A percentile compares a stretch with the other conserved stretches of the same genome.
Evolutionary conservation across 2,888 invertebrate genomes (phyloP).

Genomic region (Caenorhabditis sp.): DNA sequence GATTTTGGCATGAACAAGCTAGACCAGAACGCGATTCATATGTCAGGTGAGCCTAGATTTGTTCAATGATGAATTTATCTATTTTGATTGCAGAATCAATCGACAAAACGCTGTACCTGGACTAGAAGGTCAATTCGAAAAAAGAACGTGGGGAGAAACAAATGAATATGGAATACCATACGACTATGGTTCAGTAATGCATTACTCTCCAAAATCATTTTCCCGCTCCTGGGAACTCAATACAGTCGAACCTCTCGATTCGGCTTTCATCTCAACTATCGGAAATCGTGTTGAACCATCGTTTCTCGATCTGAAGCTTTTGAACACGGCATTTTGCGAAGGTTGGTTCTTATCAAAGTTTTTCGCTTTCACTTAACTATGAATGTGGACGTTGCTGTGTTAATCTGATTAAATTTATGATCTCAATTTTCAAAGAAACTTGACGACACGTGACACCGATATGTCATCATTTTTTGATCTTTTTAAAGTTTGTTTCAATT

Average conservation of each 20-base stretch:
- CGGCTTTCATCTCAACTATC: constrained; percentile 49
- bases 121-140: constrained; percentile 49
- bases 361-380: background rate
- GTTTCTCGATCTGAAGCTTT: constrained; percentile 51
- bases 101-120: constrained; percentile 43
- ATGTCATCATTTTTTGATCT: background rate
- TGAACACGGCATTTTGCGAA: constrained; percentile 53
- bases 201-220: constrained; percentile 52
- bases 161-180: constrained; percentile 49
- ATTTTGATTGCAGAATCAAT: constrained; percentile 49
- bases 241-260: constrained; percentile 48
- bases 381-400: background rate
- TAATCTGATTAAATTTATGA: background rate
- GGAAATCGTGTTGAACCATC: constrained; percentile 52
- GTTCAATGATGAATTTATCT: too few relatives aligned
- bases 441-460: background rate
- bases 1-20: constrained; percentile 62
- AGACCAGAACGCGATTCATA: constrained; percentile 58
- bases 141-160: constrained; percentile 36
- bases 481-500: constrained; percentile 2
- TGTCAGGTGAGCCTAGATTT: constrained; percentile 32
- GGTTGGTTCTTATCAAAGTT: constrained; percentile 27
- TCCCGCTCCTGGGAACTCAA: constrained; percentile 33
- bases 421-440: background rate
- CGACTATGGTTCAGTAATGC: constrained; percentile 57